phyloP scores from a whole-genome alignment of 1,140 invertebrate genomes.

The Sesamia nonagrioides region DNA sequence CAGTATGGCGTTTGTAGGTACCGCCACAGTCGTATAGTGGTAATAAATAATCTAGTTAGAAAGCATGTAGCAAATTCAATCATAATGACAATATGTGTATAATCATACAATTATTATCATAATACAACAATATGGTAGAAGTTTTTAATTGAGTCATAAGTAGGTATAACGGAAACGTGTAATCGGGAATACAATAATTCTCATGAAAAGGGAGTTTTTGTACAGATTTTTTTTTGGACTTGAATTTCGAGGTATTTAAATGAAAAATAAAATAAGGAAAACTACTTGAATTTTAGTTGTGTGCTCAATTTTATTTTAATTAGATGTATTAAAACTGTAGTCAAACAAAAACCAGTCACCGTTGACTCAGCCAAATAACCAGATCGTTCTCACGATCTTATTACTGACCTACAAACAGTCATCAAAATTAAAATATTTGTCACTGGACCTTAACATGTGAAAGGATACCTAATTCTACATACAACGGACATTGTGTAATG shows the following conservation, averaged over 20 bases:
- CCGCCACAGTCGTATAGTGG: too few species aligned
- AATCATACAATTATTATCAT: neutral
- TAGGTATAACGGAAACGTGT: neutral
- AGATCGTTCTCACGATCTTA: slow-evolving; percentile 14
- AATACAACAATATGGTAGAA: neutral
- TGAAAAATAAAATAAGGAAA: neutral
- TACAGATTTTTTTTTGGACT: too few species aligned
- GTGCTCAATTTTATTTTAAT: neutral
- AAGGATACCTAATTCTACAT: slow-evolving; percentile 1
- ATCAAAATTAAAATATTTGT: slow-evolving; percentile 1
- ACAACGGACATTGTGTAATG: neutral
- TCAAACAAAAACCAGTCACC: neutral
- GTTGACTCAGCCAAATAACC: neutral
- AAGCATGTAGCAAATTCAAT: neutral
- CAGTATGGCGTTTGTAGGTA: too few species aligned
- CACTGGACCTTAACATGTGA: slow-evolving; percentile 23
- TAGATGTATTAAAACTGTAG: neutral
- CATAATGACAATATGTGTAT: neutral
- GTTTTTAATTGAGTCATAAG: neutral
- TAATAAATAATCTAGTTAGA: neutral
- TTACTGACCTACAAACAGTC: slow-evolving; percentile 22
- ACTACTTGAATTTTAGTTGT: neutral
- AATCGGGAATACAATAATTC: neutral
- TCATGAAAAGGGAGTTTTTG: slow-evolving; percentile 16
- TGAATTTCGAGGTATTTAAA: too few species aligned